phyloP scores from a whole-genome alignment of 2,888 invertebrate species.

The Epiblema foenella region DNA sequence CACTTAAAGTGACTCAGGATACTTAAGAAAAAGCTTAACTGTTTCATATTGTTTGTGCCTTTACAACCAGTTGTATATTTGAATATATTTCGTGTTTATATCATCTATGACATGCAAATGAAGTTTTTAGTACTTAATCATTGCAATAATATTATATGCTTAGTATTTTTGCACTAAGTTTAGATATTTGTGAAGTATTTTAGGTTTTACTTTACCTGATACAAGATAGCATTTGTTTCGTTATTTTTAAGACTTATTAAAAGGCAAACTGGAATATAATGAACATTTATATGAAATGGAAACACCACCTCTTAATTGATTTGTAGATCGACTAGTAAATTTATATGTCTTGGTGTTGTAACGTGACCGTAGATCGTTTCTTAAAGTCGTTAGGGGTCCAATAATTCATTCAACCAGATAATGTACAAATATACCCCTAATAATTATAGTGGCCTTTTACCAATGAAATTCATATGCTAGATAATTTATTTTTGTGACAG shows the following conservation, averaged over 20 bases:
- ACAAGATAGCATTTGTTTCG: slow-evolving; percentile 62
- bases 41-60: slow-evolving; percentile 80
- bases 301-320: slow-evolving; percentile 34
- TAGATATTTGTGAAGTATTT: slow-evolving; percentile 53
- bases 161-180: slow-evolving; percentile 65
- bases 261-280: slow-evolving; percentile 35
- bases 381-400: slow-evolving; percentile 50
- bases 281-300: slow-evolving; percentile 34
- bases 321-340: slow-evolving; percentile 48
- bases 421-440: slow-evolving; percentile 51
- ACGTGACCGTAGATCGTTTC: slow-evolving; percentile 59
- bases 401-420: slow-evolving; percentile 38
- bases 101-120: slow-evolving; percentile 35
- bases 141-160: slow-evolving; percentile 62
- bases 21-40: slow-evolving; percentile 50
- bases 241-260: slow-evolving; percentile 34
- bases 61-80: slow-evolving; percentile 67
- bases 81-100: slow-evolving; percentile 57
- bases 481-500: slow-evolving; percentile 58
- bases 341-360: slow-evolving; percentile 74
- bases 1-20: slow-evolving; percentile 50
- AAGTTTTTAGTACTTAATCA: slow-evolving; percentile 47
- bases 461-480: slow-evolving; percentile 53
- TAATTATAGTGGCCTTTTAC: slow-evolving; percentile 61
- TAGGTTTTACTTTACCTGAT: slow-evolving; percentile 59